These are phyloP conservation scores for Apamea anceps DNA, from an alignment of 2,888 invertebrate species.

Conservation along the genomic window DNA sequence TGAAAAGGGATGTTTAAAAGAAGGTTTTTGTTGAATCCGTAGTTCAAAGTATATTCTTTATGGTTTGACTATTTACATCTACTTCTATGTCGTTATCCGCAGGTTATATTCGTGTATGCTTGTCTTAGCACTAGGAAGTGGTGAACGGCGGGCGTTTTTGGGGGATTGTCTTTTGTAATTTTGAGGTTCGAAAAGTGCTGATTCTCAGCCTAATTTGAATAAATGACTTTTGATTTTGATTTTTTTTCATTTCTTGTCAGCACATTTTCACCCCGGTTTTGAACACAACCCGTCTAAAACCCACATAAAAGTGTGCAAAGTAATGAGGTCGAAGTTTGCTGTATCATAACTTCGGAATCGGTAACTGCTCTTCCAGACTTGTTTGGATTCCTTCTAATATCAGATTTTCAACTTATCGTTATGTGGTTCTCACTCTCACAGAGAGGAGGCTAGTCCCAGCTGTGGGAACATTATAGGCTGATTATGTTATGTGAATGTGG, in stretches of 20 bases:
- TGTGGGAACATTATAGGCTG: no score
- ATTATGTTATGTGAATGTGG: no score
- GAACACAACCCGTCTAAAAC: background rate
- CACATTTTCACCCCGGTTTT: background rate
- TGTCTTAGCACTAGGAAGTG: no score
- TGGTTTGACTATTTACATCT: background rate
- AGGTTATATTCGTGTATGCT: background rate
- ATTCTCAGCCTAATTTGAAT: no score
- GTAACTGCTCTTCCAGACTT: slow-evolving; percentile 12
- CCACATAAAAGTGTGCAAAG: background rate
- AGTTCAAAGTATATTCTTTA: background rate
- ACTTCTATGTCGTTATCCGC: background rate
- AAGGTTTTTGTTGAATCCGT: background rate
- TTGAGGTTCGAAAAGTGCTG: no score
- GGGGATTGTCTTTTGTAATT: no score
- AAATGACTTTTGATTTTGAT: no score
- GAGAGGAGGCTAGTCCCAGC: no score
- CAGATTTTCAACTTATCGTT: background rate
- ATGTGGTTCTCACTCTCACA: background rate
- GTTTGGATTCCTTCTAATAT: background rate
- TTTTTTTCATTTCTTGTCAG: no score
- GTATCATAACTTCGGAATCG: background rate
- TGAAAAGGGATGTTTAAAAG: slow-evolving; percentile 10
- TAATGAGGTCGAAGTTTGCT: background rate
- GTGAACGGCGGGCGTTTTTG: no score